Conservation (phyloP, 2,888 invertebrate genomes). For the Sthenelais limicola region DNA sequence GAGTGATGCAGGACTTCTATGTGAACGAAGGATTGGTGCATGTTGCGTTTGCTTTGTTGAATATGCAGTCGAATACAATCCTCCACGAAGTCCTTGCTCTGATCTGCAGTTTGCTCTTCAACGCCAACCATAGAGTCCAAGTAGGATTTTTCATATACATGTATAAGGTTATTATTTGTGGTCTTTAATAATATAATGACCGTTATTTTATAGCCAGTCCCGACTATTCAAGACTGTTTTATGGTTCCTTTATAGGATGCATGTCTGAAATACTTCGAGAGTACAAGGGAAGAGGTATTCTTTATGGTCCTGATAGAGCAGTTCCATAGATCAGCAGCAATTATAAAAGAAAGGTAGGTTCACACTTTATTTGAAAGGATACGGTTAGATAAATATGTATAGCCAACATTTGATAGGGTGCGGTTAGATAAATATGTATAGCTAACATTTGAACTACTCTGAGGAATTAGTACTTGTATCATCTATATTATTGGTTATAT, state of each 20-base stretch:
- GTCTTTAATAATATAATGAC: too few species aligned
- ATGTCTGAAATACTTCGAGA: slow-evolving; percentile 24
- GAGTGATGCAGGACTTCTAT: slow-evolving; percentile 29
- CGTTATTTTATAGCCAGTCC: too few species aligned
- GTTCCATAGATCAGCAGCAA: slow-evolving; percentile 2
- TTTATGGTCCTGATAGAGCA: slow-evolving; percentile 27
- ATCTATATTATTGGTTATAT: too few species aligned
- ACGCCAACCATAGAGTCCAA: slow-evolving; percentile 35
- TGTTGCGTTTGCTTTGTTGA: background rate
- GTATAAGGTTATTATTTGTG: background rate
- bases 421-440: too few species aligned
- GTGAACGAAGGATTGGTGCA: slow-evolving; percentile 9
- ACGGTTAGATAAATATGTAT: too few species aligned
- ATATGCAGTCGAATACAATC: background rate
- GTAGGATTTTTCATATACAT: background rate
- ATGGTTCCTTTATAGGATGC: slow-evolving; percentile 14
- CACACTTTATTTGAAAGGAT: too few species aligned
- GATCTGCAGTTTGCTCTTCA: slow-evolving; percentile 33
- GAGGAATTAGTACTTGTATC: too few species aligned
- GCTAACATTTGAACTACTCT: too few species aligned
- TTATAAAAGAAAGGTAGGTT: slow-evolving; percentile 38
- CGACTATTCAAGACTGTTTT: too few species aligned
- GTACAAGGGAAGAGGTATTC: slow-evolving; percentile 31
- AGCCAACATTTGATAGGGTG: too few species aligned
- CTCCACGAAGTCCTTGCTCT: slow-evolving; percentile 9